These are phyloP conservation scores for Leptothorax acervorum DNA, from an alignment of 2,888 invertebrate species.

Conservation along the genomic window DNA sequence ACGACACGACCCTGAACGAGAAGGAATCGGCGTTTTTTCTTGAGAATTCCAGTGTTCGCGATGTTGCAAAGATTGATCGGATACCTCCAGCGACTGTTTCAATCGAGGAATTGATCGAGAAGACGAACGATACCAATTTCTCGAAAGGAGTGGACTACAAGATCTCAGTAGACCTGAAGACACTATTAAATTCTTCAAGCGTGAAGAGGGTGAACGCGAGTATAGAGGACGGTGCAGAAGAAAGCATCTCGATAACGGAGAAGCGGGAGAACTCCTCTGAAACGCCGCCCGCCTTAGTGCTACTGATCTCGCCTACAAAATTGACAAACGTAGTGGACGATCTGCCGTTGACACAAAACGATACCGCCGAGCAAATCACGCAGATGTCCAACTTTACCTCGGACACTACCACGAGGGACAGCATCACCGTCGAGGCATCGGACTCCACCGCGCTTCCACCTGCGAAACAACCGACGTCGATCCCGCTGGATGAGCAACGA, in stretches of 20 bases:
- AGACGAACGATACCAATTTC: constrained; percentile 72
- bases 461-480: constrained; percentile 18
- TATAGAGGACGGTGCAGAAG: constrained; percentile 14
- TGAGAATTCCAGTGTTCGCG: constrained; percentile 61
- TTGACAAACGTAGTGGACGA: constrained; percentile 61
- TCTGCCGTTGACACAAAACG: constrained; percentile 1
- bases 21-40: constrained; percentile 63
- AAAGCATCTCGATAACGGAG: not conserved
- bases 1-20: constrained; percentile 46
- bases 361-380: constrained; percentile 52
- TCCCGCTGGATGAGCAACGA: constrained; percentile 41
- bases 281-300: constrained; percentile 74
- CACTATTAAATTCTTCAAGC: constrained; percentile 43
- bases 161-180: constrained; percentile 69
- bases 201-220: constrained; percentile 36
- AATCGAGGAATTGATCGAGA: constrained; percentile 77
- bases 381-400: constrained; percentile 67
- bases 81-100: constrained; percentile 65
- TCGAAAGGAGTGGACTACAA: constrained; percentile 79
- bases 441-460: constrained; percentile 40
- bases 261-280: constrained; percentile 50
- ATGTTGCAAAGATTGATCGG: constrained; percentile 41
- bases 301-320: constrained; percentile 75
- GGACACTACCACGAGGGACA: constrained; percentile 65
- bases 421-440: constrained; percentile 62